phyloP scores from a whole-genome alignment of 2,113 vertebrate genomes.

The Lophochroa leadbeateri region DNA sequence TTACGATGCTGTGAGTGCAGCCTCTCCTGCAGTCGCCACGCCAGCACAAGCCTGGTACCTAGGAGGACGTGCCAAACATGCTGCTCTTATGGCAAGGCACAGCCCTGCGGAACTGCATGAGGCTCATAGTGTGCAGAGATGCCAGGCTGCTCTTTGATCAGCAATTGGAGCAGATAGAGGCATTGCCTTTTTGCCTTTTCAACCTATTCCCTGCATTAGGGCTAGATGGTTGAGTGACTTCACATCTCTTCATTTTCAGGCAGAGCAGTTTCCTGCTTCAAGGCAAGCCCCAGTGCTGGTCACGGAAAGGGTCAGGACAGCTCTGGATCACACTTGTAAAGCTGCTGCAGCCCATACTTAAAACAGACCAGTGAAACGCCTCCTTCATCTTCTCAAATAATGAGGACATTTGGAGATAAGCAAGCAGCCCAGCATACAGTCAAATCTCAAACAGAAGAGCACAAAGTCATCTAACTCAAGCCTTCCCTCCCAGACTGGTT shows the following conservation, averaged over 20 bases:
- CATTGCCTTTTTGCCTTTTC: neutral
- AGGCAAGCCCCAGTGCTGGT: neutral
- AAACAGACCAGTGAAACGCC: neutral
- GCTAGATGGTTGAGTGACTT: neutral
- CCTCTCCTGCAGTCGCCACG: neutral
- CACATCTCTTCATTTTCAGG: neutral
- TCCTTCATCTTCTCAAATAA: neutral
- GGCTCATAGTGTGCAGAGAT: accelerated
- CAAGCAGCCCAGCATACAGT: neutral
- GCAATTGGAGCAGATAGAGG: neutral
- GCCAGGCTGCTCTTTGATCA: neutral
- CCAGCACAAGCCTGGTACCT: neutral
- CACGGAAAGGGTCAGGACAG: neutral
- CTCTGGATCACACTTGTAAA: neutral
- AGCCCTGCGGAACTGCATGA: accelerated
- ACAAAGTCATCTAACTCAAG: neutral
- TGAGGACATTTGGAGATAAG: neutral
- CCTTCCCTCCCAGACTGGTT: neutral
- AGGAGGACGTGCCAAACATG: neutral
- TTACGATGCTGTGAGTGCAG: neutral
- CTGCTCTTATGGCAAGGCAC: neutral
- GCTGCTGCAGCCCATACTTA: neutral
- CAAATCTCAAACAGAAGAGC: neutral
- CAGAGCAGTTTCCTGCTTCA: neutral
- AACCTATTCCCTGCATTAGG: neutral